Conservation (phyloP, 2,888 invertebrate genomes). For the Salticus scenicus region DNA sequence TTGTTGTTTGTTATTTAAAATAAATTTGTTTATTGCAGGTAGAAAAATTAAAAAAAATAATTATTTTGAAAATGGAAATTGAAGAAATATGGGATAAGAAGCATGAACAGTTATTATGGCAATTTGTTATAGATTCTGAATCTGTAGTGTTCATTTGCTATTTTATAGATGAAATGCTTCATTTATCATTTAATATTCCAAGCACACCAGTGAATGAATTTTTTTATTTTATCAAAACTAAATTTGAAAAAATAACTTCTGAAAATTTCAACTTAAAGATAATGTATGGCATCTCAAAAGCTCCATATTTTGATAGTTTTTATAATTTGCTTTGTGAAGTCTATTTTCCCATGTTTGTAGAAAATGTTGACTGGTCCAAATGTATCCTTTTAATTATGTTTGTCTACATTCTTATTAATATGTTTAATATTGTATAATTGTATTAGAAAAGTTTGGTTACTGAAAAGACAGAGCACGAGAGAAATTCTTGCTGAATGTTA, state of each 20-base stretch:
- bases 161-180: slow-evolving; percentile 15
- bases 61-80: slow-evolving; percentile 28
- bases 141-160: slow-evolving; percentile 25
- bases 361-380: slow-evolving; percentile 44
- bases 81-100: slow-evolving; percentile 51
- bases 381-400: slow-evolving; percentile 61
- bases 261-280: slow-evolving; percentile 27
- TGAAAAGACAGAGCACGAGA: too few relatives aligned
- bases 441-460: too few relatives aligned
- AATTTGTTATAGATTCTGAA: slow-evolving; percentile 53
- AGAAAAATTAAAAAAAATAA: slow-evolving; percentile 49
- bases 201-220: slow-evolving; percentile 8
- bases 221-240: slow-evolving; percentile 49
- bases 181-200: slow-evolving; percentile 27
- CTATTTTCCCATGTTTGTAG: slow-evolving; percentile 50
- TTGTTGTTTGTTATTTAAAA: too few relatives aligned
- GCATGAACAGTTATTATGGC: slow-evolving; percentile 49
- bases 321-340: slow-evolving; percentile 24
- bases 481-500: too few relatives aligned
- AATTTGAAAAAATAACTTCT: slow-evolving; percentile 25
- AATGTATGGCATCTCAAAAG: slow-evolving; percentile 37
- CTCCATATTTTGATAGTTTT: slow-evolving; percentile 49
- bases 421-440: too few relatives aligned
- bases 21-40: slow-evolving; percentile 27
- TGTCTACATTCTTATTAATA: too few relatives aligned